phyloP scores from a whole-genome alignment of 2,113 vertebrate species.

The Archocentrus centrarchus region DNA sequence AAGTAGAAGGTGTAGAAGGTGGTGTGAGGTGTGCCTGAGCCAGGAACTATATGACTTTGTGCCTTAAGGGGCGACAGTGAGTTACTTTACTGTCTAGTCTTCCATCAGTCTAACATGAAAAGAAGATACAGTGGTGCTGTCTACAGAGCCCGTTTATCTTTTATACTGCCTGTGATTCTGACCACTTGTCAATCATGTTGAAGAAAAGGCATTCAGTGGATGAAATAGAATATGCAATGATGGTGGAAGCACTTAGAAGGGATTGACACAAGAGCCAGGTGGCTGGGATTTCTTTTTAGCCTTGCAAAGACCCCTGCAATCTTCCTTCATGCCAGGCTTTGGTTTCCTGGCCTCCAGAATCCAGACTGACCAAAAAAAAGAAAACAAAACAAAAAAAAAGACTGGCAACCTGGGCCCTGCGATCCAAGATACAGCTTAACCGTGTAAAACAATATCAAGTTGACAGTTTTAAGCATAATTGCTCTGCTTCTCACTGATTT shows the following conservation, averaged over 20 bases:
- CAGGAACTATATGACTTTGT: neutral
- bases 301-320: neutral
- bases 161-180: neutral
- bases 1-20: neutral
- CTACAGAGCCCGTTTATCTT: neutral
- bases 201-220: neutral
- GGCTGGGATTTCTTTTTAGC: neutral
- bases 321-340: too few relatives aligned
- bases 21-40: too few relatives aligned
- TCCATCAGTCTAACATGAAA: slow-evolving; percentile 6
- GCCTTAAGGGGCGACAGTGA: neutral
- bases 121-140: neutral
- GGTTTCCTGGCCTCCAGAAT: neutral
- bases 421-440: neutral
- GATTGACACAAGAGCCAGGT: neutral
- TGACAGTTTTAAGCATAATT: neutral
- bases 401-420: too few relatives aligned
- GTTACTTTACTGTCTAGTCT: neutral
- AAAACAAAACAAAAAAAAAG: too few relatives aligned
- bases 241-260: neutral
- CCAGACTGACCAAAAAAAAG: neutral
- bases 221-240: neutral
- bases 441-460: neutral
- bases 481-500: neutral
- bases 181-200: slow-evolving; percentile 1